Conservation (phyloP, 2,113 vertebrate genomes). For the Sminthopsis crassicaudata region DNA sequence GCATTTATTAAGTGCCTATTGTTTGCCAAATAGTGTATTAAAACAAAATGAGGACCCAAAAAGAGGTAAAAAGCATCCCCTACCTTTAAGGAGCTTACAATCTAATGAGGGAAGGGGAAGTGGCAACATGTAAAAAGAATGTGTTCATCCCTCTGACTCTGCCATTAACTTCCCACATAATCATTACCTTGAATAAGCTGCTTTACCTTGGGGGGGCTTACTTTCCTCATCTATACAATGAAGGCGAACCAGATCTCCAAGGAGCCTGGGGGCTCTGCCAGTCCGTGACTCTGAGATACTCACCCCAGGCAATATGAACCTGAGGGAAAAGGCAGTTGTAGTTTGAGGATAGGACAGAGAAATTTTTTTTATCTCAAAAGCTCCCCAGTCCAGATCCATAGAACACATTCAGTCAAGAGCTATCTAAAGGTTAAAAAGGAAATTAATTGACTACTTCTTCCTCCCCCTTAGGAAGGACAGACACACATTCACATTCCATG, state of each 20-base stretch:
- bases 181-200: background rate
- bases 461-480: background rate
- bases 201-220: background rate
- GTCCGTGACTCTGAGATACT: background rate
- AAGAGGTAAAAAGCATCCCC: background rate
- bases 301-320: background rate
- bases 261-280: background rate
- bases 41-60: background rate
- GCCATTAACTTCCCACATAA: background rate
- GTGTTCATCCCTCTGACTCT: background rate
- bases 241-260: background rate
- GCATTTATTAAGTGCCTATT: background rate
- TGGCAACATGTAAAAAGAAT: background rate
- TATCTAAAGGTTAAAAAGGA: background rate
- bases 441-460: background rate
- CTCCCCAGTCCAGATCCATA: background rate
- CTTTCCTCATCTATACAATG: background rate
- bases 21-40: background rate
- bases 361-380: background rate
- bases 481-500: background rate
- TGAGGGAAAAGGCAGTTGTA: background rate
- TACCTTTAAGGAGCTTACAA: background rate
- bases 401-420: background rate
- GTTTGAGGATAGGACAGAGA: background rate
- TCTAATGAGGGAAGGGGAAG: background rate